Evolutionary conservation across 2,797 vertebrate genomes (phyloP).

Genomic region (Pipistrellus pipistrellus): DNA sequence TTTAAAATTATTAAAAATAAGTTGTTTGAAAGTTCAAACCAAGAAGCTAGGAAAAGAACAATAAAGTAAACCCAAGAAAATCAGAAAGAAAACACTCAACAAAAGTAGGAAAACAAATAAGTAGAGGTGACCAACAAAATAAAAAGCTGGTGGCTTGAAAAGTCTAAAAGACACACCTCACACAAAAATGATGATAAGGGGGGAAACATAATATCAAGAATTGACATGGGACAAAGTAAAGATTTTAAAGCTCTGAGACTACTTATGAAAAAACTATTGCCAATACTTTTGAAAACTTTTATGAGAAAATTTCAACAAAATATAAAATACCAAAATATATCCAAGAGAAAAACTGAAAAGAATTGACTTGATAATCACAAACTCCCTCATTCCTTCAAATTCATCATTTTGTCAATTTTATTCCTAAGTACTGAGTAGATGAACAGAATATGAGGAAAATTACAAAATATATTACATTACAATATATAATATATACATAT

Average conservation of each 20-base stretch:
- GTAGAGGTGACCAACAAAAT: not conserved
- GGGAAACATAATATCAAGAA: not conserved
- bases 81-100: conserved; percentile 8
- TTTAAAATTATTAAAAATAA: conserved; percentile 62
- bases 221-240: not conserved
- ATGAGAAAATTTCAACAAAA: conserved; percentile 39
- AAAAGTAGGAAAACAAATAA: not conserved
- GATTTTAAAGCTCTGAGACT: conserved; percentile 12
- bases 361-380: not conserved
- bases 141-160: not conserved
- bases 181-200: not conserved
- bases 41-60: not conserved
- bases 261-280: not conserved
- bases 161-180: not conserved
- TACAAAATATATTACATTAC: conserved; percentile 21
- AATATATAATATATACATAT: not conserved
- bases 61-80: not conserved
- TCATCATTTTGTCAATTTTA: conserved; percentile 33
- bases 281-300: conserved; percentile 19
- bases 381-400: not conserved
- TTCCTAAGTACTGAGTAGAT: not conserved
- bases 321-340: not conserved
- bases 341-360: not conserved
- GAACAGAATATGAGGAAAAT: conserved; percentile 24
- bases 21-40: conserved; percentile 41